A percentile compares a stretch with the other conserved stretches of the same genome.
Conservation (phyloP, 2,797 vertebrate species). For the Sebastes umbrosus region DNA sequence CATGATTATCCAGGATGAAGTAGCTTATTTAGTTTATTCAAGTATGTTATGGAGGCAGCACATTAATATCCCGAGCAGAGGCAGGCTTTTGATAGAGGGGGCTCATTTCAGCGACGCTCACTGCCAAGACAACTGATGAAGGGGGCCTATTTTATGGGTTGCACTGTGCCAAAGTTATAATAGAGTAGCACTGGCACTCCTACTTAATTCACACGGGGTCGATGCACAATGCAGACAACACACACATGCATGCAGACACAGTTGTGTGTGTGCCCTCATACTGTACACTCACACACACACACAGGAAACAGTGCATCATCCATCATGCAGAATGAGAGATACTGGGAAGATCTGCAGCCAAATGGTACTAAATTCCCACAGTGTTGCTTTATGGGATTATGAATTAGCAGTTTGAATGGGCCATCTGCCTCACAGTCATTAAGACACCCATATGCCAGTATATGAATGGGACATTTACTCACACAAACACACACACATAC, state of each 20-base stretch:
- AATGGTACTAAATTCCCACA: constrained; percentile 75
- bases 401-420: constrained; percentile 81
- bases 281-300: background rate
- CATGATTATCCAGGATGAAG: constrained; percentile 24
- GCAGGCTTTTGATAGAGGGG: constrained; percentile 42
- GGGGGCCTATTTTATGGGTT: constrained; percentile 66
- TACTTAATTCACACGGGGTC: constrained; percentile 48
- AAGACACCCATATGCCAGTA: constrained; percentile 70
- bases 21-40: constrained; percentile 46
- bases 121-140: constrained; percentile 73
- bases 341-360: constrained; percentile 65
- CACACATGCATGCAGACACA: constrained; percentile 21
- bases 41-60: constrained; percentile 40
- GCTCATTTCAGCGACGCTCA: constrained; percentile 40
- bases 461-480: constrained; percentile 66
- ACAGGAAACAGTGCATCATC: constrained; percentile 36
- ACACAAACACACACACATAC: constrained; percentile 41
- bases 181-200: constrained; percentile 65
- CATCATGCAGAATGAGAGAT: constrained; percentile 68
- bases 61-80: constrained; percentile 46
- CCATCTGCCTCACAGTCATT: constrained; percentile 80
- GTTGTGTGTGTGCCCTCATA: background rate
- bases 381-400: constrained; percentile 80
- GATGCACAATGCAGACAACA: constrained; percentile 47
- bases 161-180: constrained; percentile 74